Percentiles rank a stretch among this genome's conserved stretches.
Conservation (phyloP, 2,113 vertebrate species). For the Cichladusa arquata region DNA sequence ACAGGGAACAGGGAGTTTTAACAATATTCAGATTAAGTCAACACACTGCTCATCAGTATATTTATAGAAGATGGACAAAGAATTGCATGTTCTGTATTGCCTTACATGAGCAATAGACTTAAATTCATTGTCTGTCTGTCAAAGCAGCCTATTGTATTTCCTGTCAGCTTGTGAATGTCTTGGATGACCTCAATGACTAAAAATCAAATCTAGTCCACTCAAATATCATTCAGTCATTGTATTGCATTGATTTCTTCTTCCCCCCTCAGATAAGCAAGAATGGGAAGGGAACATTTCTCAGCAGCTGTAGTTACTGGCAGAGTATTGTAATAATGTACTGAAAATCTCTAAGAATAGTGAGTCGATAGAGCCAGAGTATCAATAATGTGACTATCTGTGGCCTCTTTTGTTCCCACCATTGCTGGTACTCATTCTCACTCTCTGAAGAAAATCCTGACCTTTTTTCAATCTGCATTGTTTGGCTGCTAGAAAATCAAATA, state of each 20-base stretch:
- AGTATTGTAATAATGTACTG: conserved; percentile 5
- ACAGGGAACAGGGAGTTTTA: background rate
- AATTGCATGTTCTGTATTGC: background rate
- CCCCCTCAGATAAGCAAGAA: conserved; percentile 12
- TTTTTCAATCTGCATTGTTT: conserved; percentile 30
- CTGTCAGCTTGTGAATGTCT: conserved; percentile 41
- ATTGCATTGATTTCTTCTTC: conserved; percentile 45
- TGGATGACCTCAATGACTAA: conserved; percentile 39
- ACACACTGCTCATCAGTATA: background rate
- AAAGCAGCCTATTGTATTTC: conserved; percentile 41
- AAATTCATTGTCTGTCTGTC: conserved; percentile 22
- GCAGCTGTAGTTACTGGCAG: conserved; percentile 43
- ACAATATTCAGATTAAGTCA: conserved; percentile 25
- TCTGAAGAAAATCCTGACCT: background rate
- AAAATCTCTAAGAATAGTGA: conserved; percentile 31
- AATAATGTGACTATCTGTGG: conserved; percentile 13
- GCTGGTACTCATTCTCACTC: background rate
- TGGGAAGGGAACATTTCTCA: conserved; percentile 51
- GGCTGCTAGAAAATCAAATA: conserved; percentile 34
- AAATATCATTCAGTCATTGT: conserved; percentile 41
- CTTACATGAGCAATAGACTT: conserved; percentile 11
- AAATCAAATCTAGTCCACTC: conserved; percentile 53
- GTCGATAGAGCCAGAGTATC: conserved; percentile 4
- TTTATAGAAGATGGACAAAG: conserved; percentile 23
- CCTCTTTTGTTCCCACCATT: conserved; percentile 31